These are phyloP conservation scores for Eristalis pertinax DNA, from an alignment of 2,888 invertebrate species.

Conservation along the genomic window DNA sequence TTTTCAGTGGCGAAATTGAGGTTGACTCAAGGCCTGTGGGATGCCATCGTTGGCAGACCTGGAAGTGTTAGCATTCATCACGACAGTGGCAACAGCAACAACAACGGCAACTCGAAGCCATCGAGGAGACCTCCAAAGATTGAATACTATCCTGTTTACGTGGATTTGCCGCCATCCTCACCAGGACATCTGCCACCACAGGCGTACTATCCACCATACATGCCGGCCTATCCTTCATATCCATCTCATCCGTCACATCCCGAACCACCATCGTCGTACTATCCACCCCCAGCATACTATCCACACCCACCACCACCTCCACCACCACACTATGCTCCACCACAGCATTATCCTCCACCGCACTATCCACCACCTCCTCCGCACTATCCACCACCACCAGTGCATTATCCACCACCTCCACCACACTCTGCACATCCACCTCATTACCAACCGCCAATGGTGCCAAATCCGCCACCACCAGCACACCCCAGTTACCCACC, in stretches of 20 bases:
- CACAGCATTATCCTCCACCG: constrained; percentile 9
- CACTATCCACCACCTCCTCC: constrained; percentile 1
- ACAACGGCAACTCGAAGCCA: neutral
- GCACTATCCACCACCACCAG: neutral
- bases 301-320: constrained; percentile 61
- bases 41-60: constrained; percentile 41
- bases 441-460: neutral
- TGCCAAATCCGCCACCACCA: neutral
- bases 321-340: constrained; percentile 43
- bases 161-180: constrained; percentile 64
- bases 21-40: constrained; percentile 19
- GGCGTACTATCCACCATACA: constrained; percentile 71
- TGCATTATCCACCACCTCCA: neutral
- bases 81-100: neutral
- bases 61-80: neutral
- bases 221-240: constrained; percentile 66
- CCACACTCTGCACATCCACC: neutral
- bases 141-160: constrained; percentile 18
- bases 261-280: constrained; percentile 68
- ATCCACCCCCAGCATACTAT: constrained; percentile 47
- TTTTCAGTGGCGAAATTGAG: constrained; percentile 7
- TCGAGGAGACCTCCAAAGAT: constrained; percentile 18
- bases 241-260: constrained; percentile 72
- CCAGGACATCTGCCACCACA: constrained; percentile 74
- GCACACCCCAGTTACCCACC: neutral